phyloP scores from a whole-genome alignment of 2,888 invertebrate genomes.

The Aphidius colemani region DNA sequence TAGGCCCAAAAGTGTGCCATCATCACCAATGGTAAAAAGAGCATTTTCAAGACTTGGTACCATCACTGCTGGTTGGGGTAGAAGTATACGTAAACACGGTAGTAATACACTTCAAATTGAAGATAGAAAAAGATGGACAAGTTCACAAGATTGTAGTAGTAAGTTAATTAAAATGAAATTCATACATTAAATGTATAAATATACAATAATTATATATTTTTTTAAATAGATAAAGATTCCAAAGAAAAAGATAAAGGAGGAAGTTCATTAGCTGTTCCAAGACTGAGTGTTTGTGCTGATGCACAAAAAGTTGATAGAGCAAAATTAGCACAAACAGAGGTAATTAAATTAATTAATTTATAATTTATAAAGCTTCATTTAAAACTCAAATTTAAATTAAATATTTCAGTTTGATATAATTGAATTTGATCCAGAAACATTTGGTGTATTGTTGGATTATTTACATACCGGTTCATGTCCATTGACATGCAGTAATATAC shows the following conservation, averaged over 20 bases:
- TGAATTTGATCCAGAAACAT: slow-evolving; percentile 93
- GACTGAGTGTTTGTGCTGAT: slow-evolving; percentile 90
- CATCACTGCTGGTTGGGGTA: slow-evolving; percentile 88
- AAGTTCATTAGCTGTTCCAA: slow-evolving; percentile 77
- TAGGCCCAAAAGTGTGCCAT: slow-evolving; percentile 91
- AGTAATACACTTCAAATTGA: slow-evolving; percentile 80
- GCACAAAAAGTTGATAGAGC: slow-evolving; percentile 92
- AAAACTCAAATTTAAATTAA: background rate
- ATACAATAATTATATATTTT: background rate
- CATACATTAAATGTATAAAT: slow-evolving; percentile 9
- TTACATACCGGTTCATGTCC: slow-evolving; percentile 92
- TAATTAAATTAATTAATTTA: slow-evolving; percentile 45
- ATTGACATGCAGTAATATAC: slow-evolving; percentile 88
- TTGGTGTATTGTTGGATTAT: slow-evolving; percentile 87
- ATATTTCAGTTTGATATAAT: slow-evolving; percentile 83
- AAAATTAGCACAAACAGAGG: slow-evolving; percentile 90
- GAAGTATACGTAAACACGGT: slow-evolving; percentile 83
- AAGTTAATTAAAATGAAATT: slow-evolving; percentile 53
- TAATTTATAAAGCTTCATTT: background rate
- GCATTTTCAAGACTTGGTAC: slow-evolving; percentile 90
- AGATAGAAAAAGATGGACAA: slow-evolving; percentile 90
- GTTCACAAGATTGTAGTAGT: slow-evolving; percentile 92
- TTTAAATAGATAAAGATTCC: slow-evolving; percentile 70
- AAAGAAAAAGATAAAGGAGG: slow-evolving; percentile 75
- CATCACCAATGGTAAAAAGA: slow-evolving; percentile 91